Evolutionary conservation across 2,888 invertebrate species (phyloP).

Genomic region (Lagria hirta): DNA sequence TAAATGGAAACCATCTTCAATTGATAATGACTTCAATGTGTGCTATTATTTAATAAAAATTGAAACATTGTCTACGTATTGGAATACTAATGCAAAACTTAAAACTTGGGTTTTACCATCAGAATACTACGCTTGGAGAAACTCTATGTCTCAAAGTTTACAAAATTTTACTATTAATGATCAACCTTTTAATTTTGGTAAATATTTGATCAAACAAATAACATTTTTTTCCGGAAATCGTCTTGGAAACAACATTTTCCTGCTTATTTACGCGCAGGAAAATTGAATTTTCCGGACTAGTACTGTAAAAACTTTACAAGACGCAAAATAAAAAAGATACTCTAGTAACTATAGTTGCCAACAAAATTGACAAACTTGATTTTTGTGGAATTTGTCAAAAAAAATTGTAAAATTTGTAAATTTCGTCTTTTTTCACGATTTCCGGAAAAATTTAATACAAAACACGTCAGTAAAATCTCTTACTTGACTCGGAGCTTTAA

Average conservation of each 20-base stretch:
- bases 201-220: slow-evolving; percentile 56
- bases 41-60: slow-evolving; percentile 73
- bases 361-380: neutral
- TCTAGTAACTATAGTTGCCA: neutral
- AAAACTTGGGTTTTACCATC: slow-evolving; percentile 59
- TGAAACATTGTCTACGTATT: slow-evolving; percentile 75
- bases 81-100: slow-evolving; percentile 65
- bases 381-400: too few relatives aligned
- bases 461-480: too few relatives aligned
- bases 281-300: too few relatives aligned
- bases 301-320: too few relatives aligned
- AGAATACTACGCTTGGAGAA: slow-evolving; percentile 73
- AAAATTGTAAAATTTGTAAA: too few relatives aligned
- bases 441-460: too few relatives aligned
- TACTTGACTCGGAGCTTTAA: too few relatives aligned
- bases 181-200: slow-evolving; percentile 79
- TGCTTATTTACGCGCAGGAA: too few relatives aligned
- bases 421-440: too few relatives aligned
- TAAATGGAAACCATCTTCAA: slow-evolving; percentile 72
- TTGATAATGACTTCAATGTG: slow-evolving; percentile 51
- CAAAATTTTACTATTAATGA: slow-evolving; percentile 76
- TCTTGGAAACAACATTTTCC: too few relatives aligned
- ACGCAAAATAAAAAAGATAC: neutral
- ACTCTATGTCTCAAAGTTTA: slow-evolving; percentile 72
- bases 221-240: too few relatives aligned